Conservation (phyloP, 1,140 invertebrate genomes). For the Saccostrea cuccullata region DNA sequence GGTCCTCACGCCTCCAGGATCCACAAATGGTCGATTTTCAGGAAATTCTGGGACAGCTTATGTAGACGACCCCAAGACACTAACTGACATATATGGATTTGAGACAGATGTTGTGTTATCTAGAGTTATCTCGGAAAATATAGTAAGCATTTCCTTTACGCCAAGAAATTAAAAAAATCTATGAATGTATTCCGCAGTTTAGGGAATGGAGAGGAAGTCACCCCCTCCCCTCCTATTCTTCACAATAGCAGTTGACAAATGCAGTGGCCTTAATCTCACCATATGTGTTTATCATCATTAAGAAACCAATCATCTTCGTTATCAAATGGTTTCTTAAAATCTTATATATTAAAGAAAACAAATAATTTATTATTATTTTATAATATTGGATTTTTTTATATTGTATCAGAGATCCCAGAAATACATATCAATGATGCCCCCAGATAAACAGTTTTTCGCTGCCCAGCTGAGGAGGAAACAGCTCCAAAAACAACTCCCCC, state of each 20-base stretch:
- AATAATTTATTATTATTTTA: too few species aligned
- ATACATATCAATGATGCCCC: constrained; percentile 95
- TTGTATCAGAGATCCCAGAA: constrained; percentile 95
- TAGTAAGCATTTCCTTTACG: constrained; percentile 59
- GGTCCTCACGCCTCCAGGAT: not conserved
- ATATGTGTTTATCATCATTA: too few species aligned
- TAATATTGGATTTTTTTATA: too few species aligned
- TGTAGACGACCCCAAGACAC: constrained; percentile 65
- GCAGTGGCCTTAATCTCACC: too few species aligned
- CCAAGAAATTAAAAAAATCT: not conserved
- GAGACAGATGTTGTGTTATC: constrained; percentile 72
- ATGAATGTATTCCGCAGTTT: too few species aligned
- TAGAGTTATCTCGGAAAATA: constrained; percentile 71
- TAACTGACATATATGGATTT: constrained; percentile 65
- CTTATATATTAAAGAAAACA: too few species aligned
- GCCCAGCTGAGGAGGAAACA: constrained; percentile 96
- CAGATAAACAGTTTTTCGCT: constrained; percentile 98
- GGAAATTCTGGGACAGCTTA: constrained; percentile 51
- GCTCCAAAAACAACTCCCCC: constrained; percentile 95
- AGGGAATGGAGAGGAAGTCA: too few species aligned
- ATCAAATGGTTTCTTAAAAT: too few species aligned
- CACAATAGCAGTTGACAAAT: too few species aligned
- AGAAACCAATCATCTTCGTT: too few species aligned
- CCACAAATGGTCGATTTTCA: not conserved
- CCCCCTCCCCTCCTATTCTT: too few species aligned